Evolutionary conservation across 2,797 vertebrate genomes (phyloP).

Genomic region (Cottoperca gobio): DNA sequence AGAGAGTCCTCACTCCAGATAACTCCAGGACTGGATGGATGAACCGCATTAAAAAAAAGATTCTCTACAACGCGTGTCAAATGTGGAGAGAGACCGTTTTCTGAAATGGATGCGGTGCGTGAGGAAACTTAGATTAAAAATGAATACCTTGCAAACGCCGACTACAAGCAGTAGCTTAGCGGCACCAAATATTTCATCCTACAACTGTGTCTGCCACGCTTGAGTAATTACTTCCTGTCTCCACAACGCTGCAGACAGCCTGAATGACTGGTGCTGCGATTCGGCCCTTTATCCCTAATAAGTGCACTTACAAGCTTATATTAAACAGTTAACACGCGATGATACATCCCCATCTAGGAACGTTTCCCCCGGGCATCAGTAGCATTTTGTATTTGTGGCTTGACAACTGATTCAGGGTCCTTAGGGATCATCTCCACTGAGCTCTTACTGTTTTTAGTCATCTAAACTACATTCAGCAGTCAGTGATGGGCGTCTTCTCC

Average conservation of each 20-base stretch:
- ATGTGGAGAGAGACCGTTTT: neutral
- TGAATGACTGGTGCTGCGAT: conserved; percentile 6
- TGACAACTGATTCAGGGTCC: neutral
- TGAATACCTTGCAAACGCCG: conserved; percentile 29
- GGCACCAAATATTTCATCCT: conserved; percentile 39
- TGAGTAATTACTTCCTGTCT: conserved; percentile 36
- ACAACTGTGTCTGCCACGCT: conserved; percentile 29
- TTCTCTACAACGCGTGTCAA: neutral
- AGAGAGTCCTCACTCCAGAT: too few species aligned
- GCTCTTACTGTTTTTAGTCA: neutral
- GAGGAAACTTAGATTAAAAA: conserved; percentile 34
- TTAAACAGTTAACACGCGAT: conserved; percentile 9
- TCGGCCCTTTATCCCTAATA: neutral
- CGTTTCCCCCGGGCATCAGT: neutral
- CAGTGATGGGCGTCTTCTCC: neutral
- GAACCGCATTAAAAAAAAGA: neutral
- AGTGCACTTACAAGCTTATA: conserved; percentile 6
- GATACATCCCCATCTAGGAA: conserved; percentile 8
- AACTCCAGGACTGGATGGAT: neutral
- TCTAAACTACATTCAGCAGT: neutral
- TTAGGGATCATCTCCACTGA: neutral
- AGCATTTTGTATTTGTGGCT: neutral
- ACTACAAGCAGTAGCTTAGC: conserved; percentile 36
- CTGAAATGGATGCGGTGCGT: neutral
- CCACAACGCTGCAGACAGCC: conserved; percentile 9